A percentile compares a stretch with the other conserved stretches of the same genome.
phyloP scores from a whole-genome alignment of 2,888 invertebrate genomes.

The Apamea monoglypha region DNA sequence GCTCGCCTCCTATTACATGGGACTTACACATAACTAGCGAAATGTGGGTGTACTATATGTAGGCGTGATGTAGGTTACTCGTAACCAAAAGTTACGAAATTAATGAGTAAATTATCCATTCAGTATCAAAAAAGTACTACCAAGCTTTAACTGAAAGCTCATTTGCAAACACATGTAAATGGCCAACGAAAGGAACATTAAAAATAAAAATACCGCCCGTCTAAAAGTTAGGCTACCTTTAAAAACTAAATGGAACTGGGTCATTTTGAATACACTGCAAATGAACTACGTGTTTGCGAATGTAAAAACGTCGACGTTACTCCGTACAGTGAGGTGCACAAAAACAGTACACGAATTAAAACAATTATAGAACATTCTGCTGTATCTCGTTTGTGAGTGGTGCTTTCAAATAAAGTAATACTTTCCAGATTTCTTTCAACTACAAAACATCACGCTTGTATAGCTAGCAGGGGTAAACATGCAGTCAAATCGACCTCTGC shows the following conservation, averaged over 20 bases:
- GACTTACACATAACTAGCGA: no score
- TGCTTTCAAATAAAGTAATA: conserved; percentile 22
- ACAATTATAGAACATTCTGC: conserved; percentile 55
- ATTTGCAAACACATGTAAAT: conserved; percentile 61
- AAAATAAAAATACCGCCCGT: conserved; percentile 53
- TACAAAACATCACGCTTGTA: no score
- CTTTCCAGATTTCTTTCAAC: neutral
- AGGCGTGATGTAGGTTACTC: no score
- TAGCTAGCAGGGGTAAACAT: no score
- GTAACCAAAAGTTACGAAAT: neutral
- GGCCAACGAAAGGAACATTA: conserved; percentile 45
- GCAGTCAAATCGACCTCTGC: no score
- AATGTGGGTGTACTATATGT: no score
- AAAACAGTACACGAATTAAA: conserved; percentile 57
- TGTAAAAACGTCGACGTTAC: conserved; percentile 60
- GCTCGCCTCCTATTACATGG: no score
- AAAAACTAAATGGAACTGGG: conserved; percentile 73
- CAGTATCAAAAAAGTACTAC: conserved; percentile 4
- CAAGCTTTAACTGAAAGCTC: conserved; percentile 35
- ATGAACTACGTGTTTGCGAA: conserved; percentile 73
- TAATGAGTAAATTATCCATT: conserved; percentile 29
- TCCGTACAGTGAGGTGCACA: conserved; percentile 53
- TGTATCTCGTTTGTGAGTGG: conserved; percentile 38
- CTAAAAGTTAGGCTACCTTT: conserved; percentile 60
- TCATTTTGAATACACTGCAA: conserved; percentile 75